Conservation (phyloP, 2,888 invertebrate genomes). For the Anthrax anthrax region DNA sequence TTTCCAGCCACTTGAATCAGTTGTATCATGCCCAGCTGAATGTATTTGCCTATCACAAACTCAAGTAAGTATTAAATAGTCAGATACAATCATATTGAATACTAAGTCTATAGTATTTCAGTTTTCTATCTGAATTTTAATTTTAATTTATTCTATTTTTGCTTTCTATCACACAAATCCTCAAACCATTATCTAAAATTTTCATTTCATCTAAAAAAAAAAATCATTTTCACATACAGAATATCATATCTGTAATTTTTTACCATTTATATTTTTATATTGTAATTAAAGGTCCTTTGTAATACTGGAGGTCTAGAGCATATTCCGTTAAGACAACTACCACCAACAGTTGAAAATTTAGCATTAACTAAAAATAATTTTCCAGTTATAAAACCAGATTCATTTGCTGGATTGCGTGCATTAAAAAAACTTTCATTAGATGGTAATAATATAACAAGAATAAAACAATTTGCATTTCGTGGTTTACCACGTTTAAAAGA, state of each 20-base stretch:
- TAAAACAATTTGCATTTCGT: constrained; percentile 75
- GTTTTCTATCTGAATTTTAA: too few relatives aligned
- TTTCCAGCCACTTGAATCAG: constrained; percentile 33
- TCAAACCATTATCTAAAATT: too few relatives aligned
- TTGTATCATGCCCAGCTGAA: constrained; percentile 59
- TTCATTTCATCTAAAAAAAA: constrained; percentile 9
- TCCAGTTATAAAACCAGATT: constrained; percentile 64
- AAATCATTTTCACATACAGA: constrained; percentile 26
- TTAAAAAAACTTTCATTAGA: constrained; percentile 72
- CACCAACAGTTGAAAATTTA: constrained; percentile 66
- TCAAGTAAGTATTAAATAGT: constrained; percentile 45
- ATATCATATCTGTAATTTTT: too few relatives aligned
- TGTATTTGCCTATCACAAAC: constrained; percentile 78
- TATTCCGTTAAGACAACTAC: constrained; percentile 61
- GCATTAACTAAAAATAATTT: constrained; percentile 77
- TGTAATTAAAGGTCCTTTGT: constrained; percentile 62
- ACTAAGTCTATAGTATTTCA: too few relatives aligned
- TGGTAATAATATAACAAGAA: constrained; percentile 70
- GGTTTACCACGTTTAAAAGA: constrained; percentile 63
- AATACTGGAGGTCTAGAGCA: constrained; percentile 70
- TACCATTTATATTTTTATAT: too few relatives aligned
- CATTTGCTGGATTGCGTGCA: constrained; percentile 65
- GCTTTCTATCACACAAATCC: too few relatives aligned
- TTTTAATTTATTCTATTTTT: too few relatives aligned
- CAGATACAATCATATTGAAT: too few relatives aligned